A percentile compares a stretch with the other conserved stretches of the same genome.
Conservation (phyloP, 2,888 invertebrate genomes). For the Junonia oenone region DNA sequence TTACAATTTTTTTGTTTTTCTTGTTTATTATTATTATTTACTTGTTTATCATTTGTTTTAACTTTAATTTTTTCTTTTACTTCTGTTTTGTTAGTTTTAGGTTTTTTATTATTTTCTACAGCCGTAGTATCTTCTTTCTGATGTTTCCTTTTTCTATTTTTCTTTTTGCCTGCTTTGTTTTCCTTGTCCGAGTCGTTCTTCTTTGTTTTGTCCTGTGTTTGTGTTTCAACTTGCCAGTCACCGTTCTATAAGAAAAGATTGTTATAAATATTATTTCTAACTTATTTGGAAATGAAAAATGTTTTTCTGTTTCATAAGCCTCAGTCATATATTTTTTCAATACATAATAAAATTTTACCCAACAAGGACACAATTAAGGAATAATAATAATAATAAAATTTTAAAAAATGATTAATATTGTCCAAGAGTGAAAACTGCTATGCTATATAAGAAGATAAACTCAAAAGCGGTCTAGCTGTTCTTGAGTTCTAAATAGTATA, state of each 20-base stretch:
- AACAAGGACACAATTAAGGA: no score
- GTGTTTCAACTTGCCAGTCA: conserved; percentile 52
- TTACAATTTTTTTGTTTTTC: not conserved
- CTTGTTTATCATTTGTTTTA: conserved; percentile 5
- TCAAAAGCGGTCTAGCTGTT: no score
- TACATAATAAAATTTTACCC: no score
- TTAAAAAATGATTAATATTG: no score
- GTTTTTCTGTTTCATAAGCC: no score
- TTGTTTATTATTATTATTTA: conserved; percentile 14
- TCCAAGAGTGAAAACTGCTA: no score
- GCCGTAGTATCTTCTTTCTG: conserved; percentile 20
- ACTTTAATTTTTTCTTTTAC: conserved; percentile 26
- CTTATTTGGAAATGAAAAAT: no score
- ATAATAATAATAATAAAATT: no score
- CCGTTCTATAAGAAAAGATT: conserved; percentile 44
- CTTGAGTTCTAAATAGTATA: no score
- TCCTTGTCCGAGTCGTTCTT: conserved; percentile 45
- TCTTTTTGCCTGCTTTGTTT: conserved; percentile 39
- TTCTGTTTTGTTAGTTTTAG: conserved; percentile 18
- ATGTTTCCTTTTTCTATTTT: conserved; percentile 32
- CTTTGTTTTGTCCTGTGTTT: conserved; percentile 32
- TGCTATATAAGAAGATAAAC: no score
- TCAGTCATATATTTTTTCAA: no score
- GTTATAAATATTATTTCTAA: no score
- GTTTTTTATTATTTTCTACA: conserved; percentile 25